Evolutionary conservation across 2,113 vertebrate genomes (phyloP).

Genomic region (Myxocyprinus asiaticus): DNA sequence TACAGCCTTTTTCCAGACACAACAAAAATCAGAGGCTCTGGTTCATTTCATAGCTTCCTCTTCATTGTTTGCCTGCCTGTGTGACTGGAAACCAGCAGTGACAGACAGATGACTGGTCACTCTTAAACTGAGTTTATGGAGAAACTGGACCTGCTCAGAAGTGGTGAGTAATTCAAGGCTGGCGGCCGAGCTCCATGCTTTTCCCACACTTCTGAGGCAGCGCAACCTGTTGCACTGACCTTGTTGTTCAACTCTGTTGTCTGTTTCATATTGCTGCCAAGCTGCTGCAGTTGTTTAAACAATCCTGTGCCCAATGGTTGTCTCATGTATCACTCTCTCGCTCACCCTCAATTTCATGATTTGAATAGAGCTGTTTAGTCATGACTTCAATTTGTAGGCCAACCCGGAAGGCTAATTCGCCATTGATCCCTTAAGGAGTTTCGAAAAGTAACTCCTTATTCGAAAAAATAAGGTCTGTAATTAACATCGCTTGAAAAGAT

Average conservation of each 20-base stretch:
- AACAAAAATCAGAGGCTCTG: slow-evolving; percentile 26
- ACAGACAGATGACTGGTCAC: slow-evolving; percentile 39
- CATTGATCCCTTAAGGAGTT: no score
- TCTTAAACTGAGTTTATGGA: neutral
- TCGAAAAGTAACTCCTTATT: no score
- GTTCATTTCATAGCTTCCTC: slow-evolving; percentile 43
- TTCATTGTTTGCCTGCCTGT: slow-evolving; percentile 44
- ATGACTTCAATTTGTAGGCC: no score
- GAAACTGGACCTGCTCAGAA: neutral
- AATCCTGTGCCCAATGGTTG: no score
- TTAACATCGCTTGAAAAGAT: no score
- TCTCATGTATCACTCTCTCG: neutral
- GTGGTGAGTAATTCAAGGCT: slow-evolving; percentile 35
- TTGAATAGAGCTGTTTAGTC: neutral
- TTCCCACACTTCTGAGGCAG: slow-evolving; percentile 32
- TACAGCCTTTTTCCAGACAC: slow-evolving; percentile 31
- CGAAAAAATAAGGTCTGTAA: no score
- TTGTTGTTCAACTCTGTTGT: slow-evolving; percentile 28
- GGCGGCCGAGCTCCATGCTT: neutral
- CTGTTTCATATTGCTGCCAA: slow-evolving; percentile 29
- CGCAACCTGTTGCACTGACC: slow-evolving; percentile 42
- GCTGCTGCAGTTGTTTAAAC: slow-evolving; percentile 22
- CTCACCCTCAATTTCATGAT: neutral
- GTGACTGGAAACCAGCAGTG: slow-evolving; percentile 45
- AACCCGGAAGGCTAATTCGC: no score